phyloP scores from a whole-genome alignment of 2,888 invertebrate species.

The Tuberolachnus salignus region DNA sequence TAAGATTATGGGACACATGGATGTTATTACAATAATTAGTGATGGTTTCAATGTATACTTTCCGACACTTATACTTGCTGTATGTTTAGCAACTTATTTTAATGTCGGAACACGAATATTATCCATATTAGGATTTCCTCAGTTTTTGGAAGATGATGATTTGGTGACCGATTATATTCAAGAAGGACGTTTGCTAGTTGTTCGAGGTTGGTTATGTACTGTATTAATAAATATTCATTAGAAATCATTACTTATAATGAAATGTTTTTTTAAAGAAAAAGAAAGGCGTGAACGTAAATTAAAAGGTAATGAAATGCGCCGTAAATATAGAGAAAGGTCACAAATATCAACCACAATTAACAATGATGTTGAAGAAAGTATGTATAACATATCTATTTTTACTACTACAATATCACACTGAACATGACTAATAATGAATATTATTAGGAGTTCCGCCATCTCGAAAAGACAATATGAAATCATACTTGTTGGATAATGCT shows the following conservation, averaged over 20 bases:
- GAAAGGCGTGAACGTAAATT: constrained; percentile 57
- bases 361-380: constrained; percentile 28
- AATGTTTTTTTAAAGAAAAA: constrained; percentile 54
- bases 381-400: background rate
- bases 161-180: constrained; percentile 92
- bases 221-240: background rate
- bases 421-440: background rate
- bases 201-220: constrained; percentile 70
- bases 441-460: constrained; percentile 50
- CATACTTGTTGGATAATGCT: constrained; percentile 49
- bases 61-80: constrained; percentile 92
- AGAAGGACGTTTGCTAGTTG: constrained; percentile 90
- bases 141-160: constrained; percentile 93
- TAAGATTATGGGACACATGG: constrained; percentile 98
- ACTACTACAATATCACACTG: too few relatives aligned
- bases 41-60: constrained; percentile 99
- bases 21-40: constrained; percentile 93
- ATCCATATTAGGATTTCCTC: constrained; percentile 92
- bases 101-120: constrained; percentile 89
- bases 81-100: constrained; percentile 93
- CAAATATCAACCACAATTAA: background rate
- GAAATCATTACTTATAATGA: background rate
- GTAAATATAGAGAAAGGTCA: constrained; percentile 46
- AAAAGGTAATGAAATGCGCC: constrained; percentile 46
- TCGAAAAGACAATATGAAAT: constrained; percentile 45